phyloP scores from a whole-genome alignment of 2,797 vertebrate species.

The Phoeniculus purpureus region DNA sequence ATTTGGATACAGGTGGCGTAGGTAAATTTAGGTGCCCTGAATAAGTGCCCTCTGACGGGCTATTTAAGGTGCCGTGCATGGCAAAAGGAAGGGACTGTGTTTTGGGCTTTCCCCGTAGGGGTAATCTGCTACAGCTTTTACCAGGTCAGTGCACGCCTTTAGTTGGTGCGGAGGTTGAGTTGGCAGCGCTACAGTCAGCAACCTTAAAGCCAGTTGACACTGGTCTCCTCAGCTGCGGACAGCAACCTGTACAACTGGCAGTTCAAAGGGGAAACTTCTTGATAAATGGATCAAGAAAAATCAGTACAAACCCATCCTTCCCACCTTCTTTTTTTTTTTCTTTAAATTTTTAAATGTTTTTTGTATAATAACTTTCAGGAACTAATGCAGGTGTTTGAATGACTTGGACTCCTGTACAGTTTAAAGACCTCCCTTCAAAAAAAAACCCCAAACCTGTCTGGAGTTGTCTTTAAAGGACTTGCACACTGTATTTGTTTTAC shows the following conservation, averaged over 20 bases:
- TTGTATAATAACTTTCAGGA: background rate
- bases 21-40: conserved; percentile 62
- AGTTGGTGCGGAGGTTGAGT: background rate
- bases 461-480: background rate
- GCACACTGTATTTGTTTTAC: background rate
- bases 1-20: conserved; percentile 34
- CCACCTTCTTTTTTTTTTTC: background rate
- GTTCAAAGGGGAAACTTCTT: background rate
- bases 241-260: background rate
- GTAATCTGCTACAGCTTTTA: background rate
- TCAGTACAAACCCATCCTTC: background rate
- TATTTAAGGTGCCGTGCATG: background rate
- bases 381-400: background rate
- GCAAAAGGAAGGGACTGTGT: background rate
- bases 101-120: background rate
- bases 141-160: background rate
- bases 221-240: background rate
- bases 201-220: background rate
- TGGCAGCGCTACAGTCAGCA: background rate
- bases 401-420: background rate
- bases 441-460: background rate
- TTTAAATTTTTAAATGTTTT: background rate
- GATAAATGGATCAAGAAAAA: background rate
- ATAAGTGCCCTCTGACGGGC: conserved; percentile 24
- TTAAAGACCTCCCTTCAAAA: background rate